These are phyloP conservation scores for Temnothorax ravouxi DNA, from an alignment of 2,888 invertebrate genomes.

Conservation along the genomic window DNA sequence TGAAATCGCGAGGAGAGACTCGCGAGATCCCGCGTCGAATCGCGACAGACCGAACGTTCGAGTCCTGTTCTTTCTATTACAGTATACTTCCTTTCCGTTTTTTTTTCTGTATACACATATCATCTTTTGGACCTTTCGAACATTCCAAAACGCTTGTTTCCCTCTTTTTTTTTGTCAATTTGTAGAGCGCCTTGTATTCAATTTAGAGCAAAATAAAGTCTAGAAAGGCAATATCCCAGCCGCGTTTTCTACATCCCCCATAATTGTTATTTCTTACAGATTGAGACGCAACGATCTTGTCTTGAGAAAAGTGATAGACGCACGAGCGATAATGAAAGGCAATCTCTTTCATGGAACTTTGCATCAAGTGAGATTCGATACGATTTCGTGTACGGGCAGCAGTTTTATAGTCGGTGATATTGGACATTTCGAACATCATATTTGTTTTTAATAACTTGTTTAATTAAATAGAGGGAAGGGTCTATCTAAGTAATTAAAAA, in stretches of 20 bases:
- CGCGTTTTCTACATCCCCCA: slow-evolving; percentile 49
- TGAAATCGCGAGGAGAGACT: slow-evolving; percentile 25
- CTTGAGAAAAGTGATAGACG: neutral
- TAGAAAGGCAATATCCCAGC: slow-evolving; percentile 83
- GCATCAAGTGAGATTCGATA: neutral
- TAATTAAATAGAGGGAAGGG: neutral
- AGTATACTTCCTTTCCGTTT: slow-evolving; percentile 75
- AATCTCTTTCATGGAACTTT: neutral
- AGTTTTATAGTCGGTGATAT: neutral
- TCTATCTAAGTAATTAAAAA: neutral
- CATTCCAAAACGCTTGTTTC: slow-evolving; percentile 84
- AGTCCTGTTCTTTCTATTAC: slow-evolving; percentile 63
- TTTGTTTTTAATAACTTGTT: neutral
- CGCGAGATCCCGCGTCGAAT: slow-evolving; percentile 42
- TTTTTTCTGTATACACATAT: slow-evolving; percentile 74
- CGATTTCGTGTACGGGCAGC: neutral
- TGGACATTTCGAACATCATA: neutral
- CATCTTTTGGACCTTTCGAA: slow-evolving; percentile 80
- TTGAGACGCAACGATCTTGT: neutral
- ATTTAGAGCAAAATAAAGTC: slow-evolving; percentile 86
- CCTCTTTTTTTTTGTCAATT: slow-evolving; percentile 81
- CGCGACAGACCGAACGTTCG: slow-evolving; percentile 61
- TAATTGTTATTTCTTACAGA: slow-evolving; percentile 46
- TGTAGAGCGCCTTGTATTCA: slow-evolving; percentile 86
- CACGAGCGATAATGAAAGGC: neutral